Conservation (phyloP, 2,888 invertebrate genomes). For the Oligia latruncula region DNA sequence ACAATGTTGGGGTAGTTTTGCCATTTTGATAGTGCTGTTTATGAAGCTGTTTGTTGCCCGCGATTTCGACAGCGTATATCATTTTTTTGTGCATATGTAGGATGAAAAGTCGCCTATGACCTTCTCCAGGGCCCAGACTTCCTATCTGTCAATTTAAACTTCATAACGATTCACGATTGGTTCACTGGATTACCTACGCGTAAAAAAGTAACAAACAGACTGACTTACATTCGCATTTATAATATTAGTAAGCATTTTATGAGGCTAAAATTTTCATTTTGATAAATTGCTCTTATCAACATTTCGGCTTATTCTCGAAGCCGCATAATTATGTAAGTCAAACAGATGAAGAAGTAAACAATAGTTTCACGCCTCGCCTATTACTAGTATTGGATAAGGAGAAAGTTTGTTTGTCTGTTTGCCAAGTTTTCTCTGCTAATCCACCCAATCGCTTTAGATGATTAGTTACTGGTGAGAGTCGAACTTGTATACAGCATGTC, state of each 20-base stretch:
- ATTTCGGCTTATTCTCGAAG: not conserved
- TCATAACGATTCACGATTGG: not conserved
- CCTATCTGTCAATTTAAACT: not conserved
- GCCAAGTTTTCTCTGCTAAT: slow-evolving; percentile 6
- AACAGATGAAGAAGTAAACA: slow-evolving; percentile 6
- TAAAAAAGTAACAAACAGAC: not conserved
- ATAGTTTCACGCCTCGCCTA: not conserved
- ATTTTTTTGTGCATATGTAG: not conserved
- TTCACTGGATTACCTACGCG: not conserved
- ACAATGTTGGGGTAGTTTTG: not conserved
- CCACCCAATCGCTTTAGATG: not conserved
- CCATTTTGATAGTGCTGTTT: not conserved
- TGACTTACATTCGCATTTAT: not conserved
- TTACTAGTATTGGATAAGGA: not conserved
- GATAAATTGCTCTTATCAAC: not conserved
- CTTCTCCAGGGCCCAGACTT: not conserved
- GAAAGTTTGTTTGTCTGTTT: slow-evolving; percentile 32
- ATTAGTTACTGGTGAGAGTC: not conserved
- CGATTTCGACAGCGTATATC: not conserved
- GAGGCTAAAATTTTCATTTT: not conserved
- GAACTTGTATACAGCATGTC: not conserved
- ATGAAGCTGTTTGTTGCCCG: not conserved
- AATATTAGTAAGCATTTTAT: not conserved
- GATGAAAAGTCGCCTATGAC: too few species aligned
- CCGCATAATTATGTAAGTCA: not conserved